Evolutionary conservation across 2,888 invertebrate genomes (phyloP).

Genomic region (Leucania comma): DNA sequence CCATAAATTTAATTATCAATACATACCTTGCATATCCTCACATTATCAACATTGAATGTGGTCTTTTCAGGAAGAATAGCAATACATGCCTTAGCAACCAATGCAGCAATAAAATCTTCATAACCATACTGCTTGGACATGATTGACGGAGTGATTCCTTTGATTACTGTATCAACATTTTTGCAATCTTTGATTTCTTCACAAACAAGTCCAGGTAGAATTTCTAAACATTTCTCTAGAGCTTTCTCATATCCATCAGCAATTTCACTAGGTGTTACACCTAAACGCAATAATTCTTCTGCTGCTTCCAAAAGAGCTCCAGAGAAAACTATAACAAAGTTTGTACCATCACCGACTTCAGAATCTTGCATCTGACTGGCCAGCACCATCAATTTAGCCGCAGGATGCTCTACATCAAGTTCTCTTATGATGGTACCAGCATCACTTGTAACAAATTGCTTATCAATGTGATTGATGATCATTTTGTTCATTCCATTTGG

Average conservation of each 20-base stretch:
- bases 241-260: conserved; percentile 98
- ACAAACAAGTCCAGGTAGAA: conserved; percentile 95
- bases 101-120: conserved; percentile 97
- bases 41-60: conserved; percentile 99
- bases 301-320: conserved; percentile 98
- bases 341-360: conserved; percentile 99
- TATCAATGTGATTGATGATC: conserved; percentile 99
- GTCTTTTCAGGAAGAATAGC: conserved; percentile 96
- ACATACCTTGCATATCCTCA: conserved; percentile 96
- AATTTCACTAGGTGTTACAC: conserved; percentile 99
- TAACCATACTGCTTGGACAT: conserved; percentile 99
- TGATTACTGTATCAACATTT: conserved; percentile 93
- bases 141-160: conserved; percentile 95
- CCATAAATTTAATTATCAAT: conserved; percentile 1
- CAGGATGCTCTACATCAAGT: conserved; percentile 99
- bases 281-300: conserved; percentile 97
- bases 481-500: conserved; percentile 99
- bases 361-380: conserved; percentile 99
- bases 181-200: conserved; percentile 93
- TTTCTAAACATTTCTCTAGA: conserved; percentile 96
- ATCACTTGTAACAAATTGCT: conserved; percentile 99
- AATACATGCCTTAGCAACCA: conserved; percentile 97
- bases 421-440: conserved; percentile 99
- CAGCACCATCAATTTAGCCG: conserved; percentile 98
- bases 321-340: conserved; percentile 98